Conservation (phyloP, 2,113 vertebrate species). For the Cheirogaleus medius region DNA sequence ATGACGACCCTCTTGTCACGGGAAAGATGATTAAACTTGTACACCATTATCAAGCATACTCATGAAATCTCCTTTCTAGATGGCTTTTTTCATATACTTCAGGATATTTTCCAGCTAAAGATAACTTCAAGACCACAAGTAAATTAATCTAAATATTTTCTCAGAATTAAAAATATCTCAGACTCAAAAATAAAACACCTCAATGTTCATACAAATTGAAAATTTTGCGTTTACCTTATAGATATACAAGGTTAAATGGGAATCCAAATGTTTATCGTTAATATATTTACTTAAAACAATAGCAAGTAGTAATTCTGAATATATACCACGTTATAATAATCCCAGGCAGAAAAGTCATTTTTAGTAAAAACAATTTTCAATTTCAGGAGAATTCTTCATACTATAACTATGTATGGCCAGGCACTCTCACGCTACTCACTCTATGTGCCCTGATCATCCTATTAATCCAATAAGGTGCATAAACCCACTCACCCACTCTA, state of each 20-base stretch:
- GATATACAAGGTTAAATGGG: background rate
- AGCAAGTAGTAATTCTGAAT: background rate
- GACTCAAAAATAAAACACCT: background rate
- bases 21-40: background rate
- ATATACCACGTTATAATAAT: background rate
- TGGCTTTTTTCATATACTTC: background rate
- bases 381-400: constrained; percentile 2
- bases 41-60: background rate
- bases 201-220: background rate
- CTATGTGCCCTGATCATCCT: background rate
- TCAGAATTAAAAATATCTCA: background rate
- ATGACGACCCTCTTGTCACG: background rate
- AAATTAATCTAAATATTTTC: background rate
- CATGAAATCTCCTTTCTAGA: background rate
- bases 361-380: background rate
- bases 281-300: constrained; percentile 6
- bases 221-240: background rate
- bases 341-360: background rate
- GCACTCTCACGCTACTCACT: background rate
- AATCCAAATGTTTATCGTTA: background rate
- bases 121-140: background rate
- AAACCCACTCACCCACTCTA: background rate
- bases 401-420: background rate
- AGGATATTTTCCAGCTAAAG: background rate
- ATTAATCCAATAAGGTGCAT: constrained; percentile 22